Base-by-base conservation (phyloP, 2,797 vertebrate species). In the Phoebastria nigripes region DNA sequence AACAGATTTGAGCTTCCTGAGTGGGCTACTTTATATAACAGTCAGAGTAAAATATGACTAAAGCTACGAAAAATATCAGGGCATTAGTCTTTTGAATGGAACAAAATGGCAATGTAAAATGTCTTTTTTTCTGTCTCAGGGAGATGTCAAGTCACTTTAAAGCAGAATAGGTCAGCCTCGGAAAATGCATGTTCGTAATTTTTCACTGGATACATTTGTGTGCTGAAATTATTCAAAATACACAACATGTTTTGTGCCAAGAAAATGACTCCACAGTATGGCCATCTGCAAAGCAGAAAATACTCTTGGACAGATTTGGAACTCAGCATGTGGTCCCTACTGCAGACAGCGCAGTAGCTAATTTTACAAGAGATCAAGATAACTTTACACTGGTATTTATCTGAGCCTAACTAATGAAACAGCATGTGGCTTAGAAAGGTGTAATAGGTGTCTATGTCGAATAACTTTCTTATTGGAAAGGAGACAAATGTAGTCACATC, bases 231-330 rank as follows among this genome's bases (percentile, higher is more conserved):
- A 39, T 90, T 89, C 25, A 70, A 95, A 96, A 84, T 73, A 82
- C 0, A 9, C 25, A 86, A 65, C 54, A 42, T 46, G 10, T 77
- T 89, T 90, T 90, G 15, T 90, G 80, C 82, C 77, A 91, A 90
- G 82, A 94, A 91, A 93, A 84, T 84, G 20, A 86, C 76, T 91
- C 80, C 62, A 73, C n/a, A 46, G 37, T 87, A 67, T 80, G 84
- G 76, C 86, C 88, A 87, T 95, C 89, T 96, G 93, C 66, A 90
- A 88, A 77, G 70, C 61, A 93, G 84, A 94, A 96, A 94, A 93
- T 94, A 94, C 61, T 90, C 20, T 52, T 63, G 74, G 71, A 78
- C 90, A 81, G 62, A 93, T 94, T 92, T 95, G 89, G 83, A 92
- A 73, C 77, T 92, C 73, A 88, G 81, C 70, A 77, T 89, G 84